Base-by-base conservation (phyloP, 2,888 invertebrate species). In the Ephialtes manifestator region DNA sequence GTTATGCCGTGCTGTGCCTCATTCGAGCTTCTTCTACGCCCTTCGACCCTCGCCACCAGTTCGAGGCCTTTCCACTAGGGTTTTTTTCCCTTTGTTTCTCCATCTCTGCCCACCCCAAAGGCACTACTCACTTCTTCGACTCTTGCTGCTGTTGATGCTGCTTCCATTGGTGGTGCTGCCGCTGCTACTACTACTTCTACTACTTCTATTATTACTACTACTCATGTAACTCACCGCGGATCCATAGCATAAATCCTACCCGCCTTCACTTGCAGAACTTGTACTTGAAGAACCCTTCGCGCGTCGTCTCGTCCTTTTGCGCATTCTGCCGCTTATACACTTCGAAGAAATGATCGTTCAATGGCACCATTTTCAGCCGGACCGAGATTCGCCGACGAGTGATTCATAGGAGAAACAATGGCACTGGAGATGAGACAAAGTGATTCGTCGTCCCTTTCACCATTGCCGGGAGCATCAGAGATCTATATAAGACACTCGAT, bases 11-110 rank as follows among this genome's bases (percentile, higher is more conserved):
- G 58, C 72, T 35, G 71, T 53, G 71, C 39, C 70, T 53, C 43
- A 18, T 60, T 10, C 24, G n/a, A 46, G 60, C 55, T 55, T 70
- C 28, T 75, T 68, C 48, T 48, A 63, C 71, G 71, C 77, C 80
- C 81, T 65, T 77, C 76, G 58, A 63, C 82, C 81, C 68, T 72
- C 46, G 65, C 81, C 67, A 71, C 60, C 20, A 74, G 80, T 43
- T 48, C 80, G 55, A 51, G 39, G 58, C 63, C 51, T 81, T 81
- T 43, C 83, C 60, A 63, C 60, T 28, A 43, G 53, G 24, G 53
- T 58, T 35, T 83, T 51, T 24, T 53, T 51, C 53, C 31, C 31
- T 51, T 53, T 53, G 8, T 46, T 31, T 70, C 65, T 67, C 43
- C 43, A 18, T 67, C 76, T 43, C 51, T 20, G 51, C 76, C 51